Evolutionary conservation across 2,113 vertebrate species (phyloP).

Genomic region (Hydrolagus affinis): DNA sequence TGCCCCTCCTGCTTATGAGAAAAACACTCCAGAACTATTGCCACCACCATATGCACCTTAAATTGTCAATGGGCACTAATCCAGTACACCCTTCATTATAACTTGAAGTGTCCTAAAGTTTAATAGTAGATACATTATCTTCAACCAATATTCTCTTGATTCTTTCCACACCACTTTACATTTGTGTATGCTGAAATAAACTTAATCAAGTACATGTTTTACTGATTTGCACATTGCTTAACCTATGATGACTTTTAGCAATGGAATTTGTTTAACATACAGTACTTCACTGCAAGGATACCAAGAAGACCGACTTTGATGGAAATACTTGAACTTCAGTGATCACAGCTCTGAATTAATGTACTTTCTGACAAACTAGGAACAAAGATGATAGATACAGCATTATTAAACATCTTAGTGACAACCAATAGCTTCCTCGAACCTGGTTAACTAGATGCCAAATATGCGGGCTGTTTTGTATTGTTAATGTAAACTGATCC

Average conservation of each 20-base stretch:
- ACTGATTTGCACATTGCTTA: not conserved
- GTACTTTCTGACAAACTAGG: not conserved
- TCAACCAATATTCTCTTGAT: not conserved
- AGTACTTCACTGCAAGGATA: not conserved
- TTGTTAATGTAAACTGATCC: too few relatives aligned
- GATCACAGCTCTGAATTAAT: not conserved
- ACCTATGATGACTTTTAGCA: not conserved
- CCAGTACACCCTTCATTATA: not conserved
- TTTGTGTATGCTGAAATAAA: not conserved
- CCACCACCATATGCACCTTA: constrained; percentile 82
- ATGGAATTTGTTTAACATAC: not conserved
- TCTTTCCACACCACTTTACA: not conserved
- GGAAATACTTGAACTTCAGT: not conserved
- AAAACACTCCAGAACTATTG: constrained; percentile 58
- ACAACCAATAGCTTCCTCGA: too few relatives aligned
- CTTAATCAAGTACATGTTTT: not conserved
- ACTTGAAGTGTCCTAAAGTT: not conserved
- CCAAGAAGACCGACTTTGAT: not conserved
- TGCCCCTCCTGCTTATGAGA: constrained; percentile 85
- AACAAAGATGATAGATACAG: not conserved
- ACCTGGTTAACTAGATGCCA: too few relatives aligned
- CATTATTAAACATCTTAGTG: not conserved
- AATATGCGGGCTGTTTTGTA: too few relatives aligned
- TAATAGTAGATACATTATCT: not conserved
- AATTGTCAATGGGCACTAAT: constrained; percentile 38